phyloP scores from a whole-genome alignment of 2,888 invertebrate species.

The Melanchra persicariae region DNA sequence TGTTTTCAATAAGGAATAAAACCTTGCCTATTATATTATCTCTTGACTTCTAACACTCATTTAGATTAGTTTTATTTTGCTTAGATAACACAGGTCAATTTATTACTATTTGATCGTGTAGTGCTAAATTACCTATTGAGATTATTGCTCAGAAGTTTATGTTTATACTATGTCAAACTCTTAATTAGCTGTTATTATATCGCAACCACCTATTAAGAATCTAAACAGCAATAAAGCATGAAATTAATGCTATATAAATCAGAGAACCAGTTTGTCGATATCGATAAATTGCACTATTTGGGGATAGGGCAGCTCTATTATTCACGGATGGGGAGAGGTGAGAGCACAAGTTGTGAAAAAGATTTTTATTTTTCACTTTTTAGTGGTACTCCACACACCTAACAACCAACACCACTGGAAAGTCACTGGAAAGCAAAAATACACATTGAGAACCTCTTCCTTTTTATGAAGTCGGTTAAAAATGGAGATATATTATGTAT shows the following conservation, averaged over 20 bases:
- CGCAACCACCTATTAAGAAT: conserved; percentile 35
- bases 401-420: no score
- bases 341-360: conserved; percentile 12
- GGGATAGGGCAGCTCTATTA: conserved; percentile 29
- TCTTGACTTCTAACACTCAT: conserved; percentile 43
- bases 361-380: no score
- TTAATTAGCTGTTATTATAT: conserved; percentile 45
- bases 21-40: conserved; percentile 31
- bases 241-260: conserved; percentile 17
- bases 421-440: no score
- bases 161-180: conserved; percentile 23
- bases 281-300: conserved; percentile 39
- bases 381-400: no score
- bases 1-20: conserved; percentile 12
- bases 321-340: conserved; percentile 14
- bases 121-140: conserved; percentile 38
- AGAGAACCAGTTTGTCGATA: conserved; percentile 43
- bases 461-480: no score
- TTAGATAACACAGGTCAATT: conserved; percentile 39
- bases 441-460: no score
- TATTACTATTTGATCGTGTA: conserved; percentile 39
- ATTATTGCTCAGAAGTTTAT: conserved; percentile 25
- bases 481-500: conserved; percentile 23
- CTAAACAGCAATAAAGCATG: conserved; percentile 23
- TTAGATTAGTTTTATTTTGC: conserved; percentile 43